Conservation (phyloP, 2,113 vertebrate species). For the Crotalus tigris region DNA sequence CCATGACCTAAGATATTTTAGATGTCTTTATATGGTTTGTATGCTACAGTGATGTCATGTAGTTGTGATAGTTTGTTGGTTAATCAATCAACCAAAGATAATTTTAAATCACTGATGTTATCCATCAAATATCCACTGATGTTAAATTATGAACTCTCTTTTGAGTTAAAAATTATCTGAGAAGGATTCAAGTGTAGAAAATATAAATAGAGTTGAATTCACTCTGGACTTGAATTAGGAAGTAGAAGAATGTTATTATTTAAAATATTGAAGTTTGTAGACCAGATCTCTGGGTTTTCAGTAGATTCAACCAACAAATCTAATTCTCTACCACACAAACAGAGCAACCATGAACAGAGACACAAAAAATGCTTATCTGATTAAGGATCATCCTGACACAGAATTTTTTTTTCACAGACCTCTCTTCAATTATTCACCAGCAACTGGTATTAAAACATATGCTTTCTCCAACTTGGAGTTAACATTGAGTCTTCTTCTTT, state of each 20-base stretch:
- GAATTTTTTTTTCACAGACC: background rate
- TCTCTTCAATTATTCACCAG: background rate
- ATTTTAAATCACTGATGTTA: background rate
- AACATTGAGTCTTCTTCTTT: background rate
- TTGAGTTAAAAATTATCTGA: background rate
- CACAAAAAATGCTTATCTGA: background rate
- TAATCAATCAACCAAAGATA: background rate
- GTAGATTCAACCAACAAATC: background rate
- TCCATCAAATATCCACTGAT: background rate
- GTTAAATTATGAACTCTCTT: background rate
- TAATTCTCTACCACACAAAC: background rate
- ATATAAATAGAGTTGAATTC: background rate
- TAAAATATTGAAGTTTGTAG: background rate
- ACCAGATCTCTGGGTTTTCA: background rate
- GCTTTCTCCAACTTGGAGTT: background rate
- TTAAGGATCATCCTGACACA: background rate
- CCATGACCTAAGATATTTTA: background rate
- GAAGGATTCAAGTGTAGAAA: background rate
- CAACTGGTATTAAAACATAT: background rate
- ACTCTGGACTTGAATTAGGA: background rate
- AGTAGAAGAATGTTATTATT: background rate
- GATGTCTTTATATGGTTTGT: background rate
- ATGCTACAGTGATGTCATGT: background rate
- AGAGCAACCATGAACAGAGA: background rate
- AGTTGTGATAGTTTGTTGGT: background rate